A percentile compares a stretch with the other conserved stretches of the same genome.
Evolutionary conservation across 2,888 invertebrate genomes (phyloP).

Genomic region (Melinopterus prodromus): DNA sequence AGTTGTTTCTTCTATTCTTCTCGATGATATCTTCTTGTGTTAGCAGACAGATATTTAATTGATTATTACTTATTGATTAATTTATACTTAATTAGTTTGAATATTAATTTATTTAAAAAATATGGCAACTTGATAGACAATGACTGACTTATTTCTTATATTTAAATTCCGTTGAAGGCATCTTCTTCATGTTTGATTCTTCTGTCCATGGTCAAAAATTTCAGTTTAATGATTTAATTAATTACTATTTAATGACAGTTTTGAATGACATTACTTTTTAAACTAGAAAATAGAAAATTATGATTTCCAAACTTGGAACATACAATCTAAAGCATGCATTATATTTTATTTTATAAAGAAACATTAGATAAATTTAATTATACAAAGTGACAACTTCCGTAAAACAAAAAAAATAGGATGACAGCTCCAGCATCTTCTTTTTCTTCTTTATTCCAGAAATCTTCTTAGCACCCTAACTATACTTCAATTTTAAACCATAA

Average conservation of each 20-base stretch:
- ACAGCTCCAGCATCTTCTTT: neutral
- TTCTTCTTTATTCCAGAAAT: neutral
- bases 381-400: too few relatives aligned
- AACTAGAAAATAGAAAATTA: neutral
- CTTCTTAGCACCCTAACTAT: neutral
- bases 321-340: neutral
- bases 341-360: neutral
- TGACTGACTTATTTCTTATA: too few relatives aligned
- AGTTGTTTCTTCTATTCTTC: neutral
- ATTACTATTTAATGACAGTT: neutral
- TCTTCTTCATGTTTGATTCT: neutral
- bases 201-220: neutral
- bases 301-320: neutral
- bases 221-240: neutral
- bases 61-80: neutral
- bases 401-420: too few relatives aligned
- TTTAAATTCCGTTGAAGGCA: too few relatives aligned
- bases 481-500: neutral
- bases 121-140: too few relatives aligned
- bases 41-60: neutral
- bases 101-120: too few relatives aligned
- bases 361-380: neutral
- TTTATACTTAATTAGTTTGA: too few relatives aligned
- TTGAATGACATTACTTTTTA: constrained; percentile 5
- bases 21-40: neutral